phyloP scores from a whole-genome alignment of 2,113 vertebrate species.

The Oplegnathus fasciatus region DNA sequence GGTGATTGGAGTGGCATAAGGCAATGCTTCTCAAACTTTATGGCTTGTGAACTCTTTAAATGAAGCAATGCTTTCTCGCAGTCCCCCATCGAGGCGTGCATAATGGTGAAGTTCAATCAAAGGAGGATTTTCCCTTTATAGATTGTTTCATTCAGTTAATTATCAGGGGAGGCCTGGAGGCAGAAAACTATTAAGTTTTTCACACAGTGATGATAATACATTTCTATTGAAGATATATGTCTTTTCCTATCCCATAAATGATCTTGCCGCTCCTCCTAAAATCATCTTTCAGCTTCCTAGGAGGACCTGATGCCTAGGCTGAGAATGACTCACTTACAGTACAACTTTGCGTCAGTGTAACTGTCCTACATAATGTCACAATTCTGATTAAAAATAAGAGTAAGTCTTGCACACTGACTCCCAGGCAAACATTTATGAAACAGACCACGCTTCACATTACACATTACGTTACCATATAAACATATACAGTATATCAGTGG shows the following conservation, averaged over 20 bases:
- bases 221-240: conserved; percentile 27
- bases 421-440: not conserved
- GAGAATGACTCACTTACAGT: not conserved
- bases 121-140: conserved; percentile 49
- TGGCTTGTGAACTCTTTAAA: conserved; percentile 47
- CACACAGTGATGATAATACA: conserved; percentile 25
- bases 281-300: not conserved
- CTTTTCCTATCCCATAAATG: conserved; percentile 1
- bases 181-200: conserved; percentile 45
- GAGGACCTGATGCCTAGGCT: too few species aligned
- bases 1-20: conserved; percentile 12
- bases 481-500: too few species aligned
- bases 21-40: conserved; percentile 33
- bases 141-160: conserved; percentile 49
- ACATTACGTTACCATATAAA: too few species aligned
- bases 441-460: not conserved
- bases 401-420: not conserved
- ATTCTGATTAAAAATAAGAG: not conserved
- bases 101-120: conserved; percentile 56
- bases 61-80: conserved; percentile 28
- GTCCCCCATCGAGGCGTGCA: conserved; percentile 26
- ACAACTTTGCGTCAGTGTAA: too few species aligned
- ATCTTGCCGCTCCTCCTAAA: conserved; percentile 4
- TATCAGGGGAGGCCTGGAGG: conserved; percentile 40
- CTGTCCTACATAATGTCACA: not conserved